A percentile compares a stretch with the other conserved stretches of the same genome.
Evolutionary conservation across 2,888 invertebrate species (phyloP).

Genomic region (Macrosiphum euphorbiae): DNA sequence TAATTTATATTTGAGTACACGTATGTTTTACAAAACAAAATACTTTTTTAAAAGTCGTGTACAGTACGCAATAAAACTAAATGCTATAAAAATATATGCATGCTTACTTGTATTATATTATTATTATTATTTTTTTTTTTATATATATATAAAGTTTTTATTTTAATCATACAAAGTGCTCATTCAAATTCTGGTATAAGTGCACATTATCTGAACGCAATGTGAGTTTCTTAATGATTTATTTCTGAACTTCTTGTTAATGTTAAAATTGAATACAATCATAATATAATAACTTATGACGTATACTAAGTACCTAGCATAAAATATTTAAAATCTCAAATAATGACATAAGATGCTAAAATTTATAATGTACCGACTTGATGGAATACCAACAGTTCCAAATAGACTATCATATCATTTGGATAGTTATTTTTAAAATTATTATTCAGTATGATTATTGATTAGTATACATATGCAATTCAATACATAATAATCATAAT

Average conservation of each 20-base stretch:
- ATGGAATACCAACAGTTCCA: not conserved
- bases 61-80: not conserved
- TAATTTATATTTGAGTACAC: no score
- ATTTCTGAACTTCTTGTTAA: not conserved
- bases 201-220: not conserved
- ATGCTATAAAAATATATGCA: not conserved
- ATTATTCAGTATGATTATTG: no score
- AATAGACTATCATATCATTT: no score
- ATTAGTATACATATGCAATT: no score
- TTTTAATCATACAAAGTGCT: not conserved
- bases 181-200: not conserved
- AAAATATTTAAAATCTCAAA: not conserved
- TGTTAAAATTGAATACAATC: not conserved
- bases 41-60: no score
- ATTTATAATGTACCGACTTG: not conserved
- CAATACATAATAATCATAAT: no score
- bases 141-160: not conserved
- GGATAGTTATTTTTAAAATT: no score
- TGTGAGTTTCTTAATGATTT: not conserved
- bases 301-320: not conserved
- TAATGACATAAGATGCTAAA: not conserved
- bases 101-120: not conserved
- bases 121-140: not conserved
- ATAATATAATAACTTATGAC: not conserved
- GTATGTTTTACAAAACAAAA: no score